Conservation (phyloP, 2,113 vertebrate genomes). For the Polyodon spathula region DNA sequence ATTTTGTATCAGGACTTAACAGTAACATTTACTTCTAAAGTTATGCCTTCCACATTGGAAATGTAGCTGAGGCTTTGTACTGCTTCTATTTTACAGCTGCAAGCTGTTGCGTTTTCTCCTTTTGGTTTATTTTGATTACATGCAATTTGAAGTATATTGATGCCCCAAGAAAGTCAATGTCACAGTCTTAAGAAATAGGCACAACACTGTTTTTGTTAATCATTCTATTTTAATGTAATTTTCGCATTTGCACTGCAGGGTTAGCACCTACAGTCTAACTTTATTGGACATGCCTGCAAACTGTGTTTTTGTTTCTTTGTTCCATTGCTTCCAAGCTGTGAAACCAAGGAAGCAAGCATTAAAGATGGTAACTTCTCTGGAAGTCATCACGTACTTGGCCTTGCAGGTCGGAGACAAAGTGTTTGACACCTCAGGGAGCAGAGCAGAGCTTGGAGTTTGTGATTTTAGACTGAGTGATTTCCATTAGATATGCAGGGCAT, state of each 20-base stretch:
- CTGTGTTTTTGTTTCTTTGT: conserved; percentile 4
- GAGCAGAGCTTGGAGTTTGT: conserved; percentile 26
- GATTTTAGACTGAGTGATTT: conserved; percentile 47
- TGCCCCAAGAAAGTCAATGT: neutral
- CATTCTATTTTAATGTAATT: conserved; percentile 18
- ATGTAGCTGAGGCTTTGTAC: too few relatives aligned
- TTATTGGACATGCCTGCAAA: conserved; percentile 17
- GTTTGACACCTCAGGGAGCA: conserved; percentile 30
- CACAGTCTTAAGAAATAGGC: too few relatives aligned
- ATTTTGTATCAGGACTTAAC: too few relatives aligned
- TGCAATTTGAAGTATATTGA: neutral
- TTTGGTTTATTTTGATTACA: neutral
- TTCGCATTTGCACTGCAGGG: conserved; percentile 10
- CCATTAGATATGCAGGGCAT: conserved; percentile 41
- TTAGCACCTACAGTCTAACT: conserved; percentile 25
- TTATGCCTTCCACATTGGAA: too few relatives aligned
- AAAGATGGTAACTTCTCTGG: conserved; percentile 4
- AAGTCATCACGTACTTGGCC: conserved; percentile 31
- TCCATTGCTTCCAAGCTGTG: neutral
- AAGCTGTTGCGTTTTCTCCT: too few relatives aligned
- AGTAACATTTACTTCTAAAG: too few relatives aligned
- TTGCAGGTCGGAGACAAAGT: conserved; percentile 29
- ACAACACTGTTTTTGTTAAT: neutral
- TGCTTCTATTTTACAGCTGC: too few relatives aligned
- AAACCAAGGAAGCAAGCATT: conserved; percentile 14